Conservation (phyloP, 2,888 invertebrate species). For the Ischnus inquisitorius region DNA sequence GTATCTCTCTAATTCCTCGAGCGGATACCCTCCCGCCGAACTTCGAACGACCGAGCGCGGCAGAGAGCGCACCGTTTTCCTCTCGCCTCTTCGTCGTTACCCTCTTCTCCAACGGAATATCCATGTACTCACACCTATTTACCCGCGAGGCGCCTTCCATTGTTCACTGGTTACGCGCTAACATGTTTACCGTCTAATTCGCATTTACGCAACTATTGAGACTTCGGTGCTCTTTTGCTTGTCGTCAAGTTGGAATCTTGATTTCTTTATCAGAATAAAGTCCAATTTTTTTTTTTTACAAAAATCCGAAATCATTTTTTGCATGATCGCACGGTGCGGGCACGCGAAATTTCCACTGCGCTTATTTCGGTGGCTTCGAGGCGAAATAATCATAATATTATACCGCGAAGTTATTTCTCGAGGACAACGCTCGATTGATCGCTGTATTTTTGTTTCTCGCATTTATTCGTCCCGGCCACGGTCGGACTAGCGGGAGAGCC, state of each 20-base stretch:
- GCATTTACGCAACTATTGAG: not conserved
- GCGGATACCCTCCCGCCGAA: not conserved
- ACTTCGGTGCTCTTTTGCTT: not conserved
- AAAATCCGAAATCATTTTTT: too few relatives aligned
- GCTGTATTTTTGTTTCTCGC: conserved; percentile 7
- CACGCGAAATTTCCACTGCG: not conserved
- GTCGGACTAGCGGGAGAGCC: conserved; percentile 9
- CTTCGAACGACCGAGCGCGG: conserved; percentile 5
- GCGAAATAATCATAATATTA: not conserved
- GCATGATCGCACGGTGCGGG: not conserved
- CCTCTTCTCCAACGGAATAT: conserved; percentile 11
- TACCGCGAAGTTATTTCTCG: conserved; percentile 13
- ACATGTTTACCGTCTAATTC: not conserved
- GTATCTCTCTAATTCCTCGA: conserved; percentile 36
- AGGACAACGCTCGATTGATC: conserved; percentile 25
- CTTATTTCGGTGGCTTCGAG: not conserved
- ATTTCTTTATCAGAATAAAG: too few relatives aligned
- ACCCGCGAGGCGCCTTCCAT: not conserved
- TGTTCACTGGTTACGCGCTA: not conserved
- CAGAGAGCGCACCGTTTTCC: conserved; percentile 40
- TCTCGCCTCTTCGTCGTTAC: conserved; percentile 6
- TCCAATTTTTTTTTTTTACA: too few relatives aligned
- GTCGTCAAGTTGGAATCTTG: not conserved
- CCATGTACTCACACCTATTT: conserved; percentile 28
- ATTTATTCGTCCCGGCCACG: conserved; percentile 27